These are phyloP conservation scores for Exaiptasia diaphana DNA, from an alignment of 64 coral and sea anemone genomes.

Conservation along the genomic window DNA sequence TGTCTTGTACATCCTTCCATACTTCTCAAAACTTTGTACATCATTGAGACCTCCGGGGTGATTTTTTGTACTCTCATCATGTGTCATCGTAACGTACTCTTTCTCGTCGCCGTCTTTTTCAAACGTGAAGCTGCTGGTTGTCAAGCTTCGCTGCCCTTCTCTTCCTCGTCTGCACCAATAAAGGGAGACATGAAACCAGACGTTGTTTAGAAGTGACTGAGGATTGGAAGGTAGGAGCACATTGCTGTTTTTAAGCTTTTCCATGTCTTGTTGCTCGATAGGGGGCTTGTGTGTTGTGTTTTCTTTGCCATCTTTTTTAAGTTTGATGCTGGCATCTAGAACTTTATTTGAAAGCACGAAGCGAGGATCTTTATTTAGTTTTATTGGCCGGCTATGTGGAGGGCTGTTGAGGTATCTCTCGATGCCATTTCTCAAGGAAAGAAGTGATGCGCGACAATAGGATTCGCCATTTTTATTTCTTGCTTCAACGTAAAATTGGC, in stretches of 20 bases:
- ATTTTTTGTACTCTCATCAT: constrained; percentile 11
- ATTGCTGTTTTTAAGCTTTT: constrained; percentile 34
- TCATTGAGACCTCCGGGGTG: constrained; percentile 24
- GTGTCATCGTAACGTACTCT: constrained; percentile 31
- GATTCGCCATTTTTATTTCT: constrained; percentile 28
- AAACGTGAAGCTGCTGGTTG: constrained; percentile 35
- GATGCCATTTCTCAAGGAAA: constrained; percentile 22
- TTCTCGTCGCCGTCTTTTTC: constrained; percentile 12
- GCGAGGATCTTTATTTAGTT: background rate
- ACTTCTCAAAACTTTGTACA: background rate
- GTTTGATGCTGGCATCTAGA: constrained; percentile 30
- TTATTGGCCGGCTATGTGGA: constrained; percentile 5
- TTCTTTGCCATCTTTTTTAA: constrained; percentile 4
- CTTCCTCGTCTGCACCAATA: constrained; percentile 49
- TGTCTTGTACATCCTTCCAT: constrained; percentile 35
- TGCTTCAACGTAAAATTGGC: constrained; percentile 17
- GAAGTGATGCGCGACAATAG: background rate
- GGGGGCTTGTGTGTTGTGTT: constrained; percentile 35
- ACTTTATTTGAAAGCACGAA: constrained; percentile 24
- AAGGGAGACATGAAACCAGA: constrained; percentile 48
- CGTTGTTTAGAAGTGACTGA: constrained; percentile 22
- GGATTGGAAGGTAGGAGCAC: constrained; percentile 25
- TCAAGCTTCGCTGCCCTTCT: constrained; percentile 65
- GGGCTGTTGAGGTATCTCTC: constrained; percentile 20
- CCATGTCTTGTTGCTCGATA: constrained; percentile 35